phyloP scores from a whole-genome alignment of 2,888 invertebrate genomes.

The Tetrapedia diversipes region DNA sequence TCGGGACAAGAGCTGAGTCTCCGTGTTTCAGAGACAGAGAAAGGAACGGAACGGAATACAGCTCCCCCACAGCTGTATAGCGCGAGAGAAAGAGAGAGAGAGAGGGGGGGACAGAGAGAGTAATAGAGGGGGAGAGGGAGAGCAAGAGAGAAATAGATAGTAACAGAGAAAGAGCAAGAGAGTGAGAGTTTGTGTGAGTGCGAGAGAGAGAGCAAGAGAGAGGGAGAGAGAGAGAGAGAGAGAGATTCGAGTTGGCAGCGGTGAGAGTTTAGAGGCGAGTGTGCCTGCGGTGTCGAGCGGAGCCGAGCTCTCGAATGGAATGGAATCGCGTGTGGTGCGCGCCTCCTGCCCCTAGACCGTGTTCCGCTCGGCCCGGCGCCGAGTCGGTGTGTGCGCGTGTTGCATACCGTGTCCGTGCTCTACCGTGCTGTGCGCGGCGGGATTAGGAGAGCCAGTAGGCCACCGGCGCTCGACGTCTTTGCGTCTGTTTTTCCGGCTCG shows the following conservation, averaged over 20 bases:
- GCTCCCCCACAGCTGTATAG: too few species aligned
- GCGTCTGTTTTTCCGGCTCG: conserved; percentile 73
- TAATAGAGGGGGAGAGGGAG: conserved; percentile 30
- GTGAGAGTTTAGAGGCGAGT: conserved; percentile 57
- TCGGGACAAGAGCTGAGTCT: conserved; percentile 39
- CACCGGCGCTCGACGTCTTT: conserved; percentile 80
- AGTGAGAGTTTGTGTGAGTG: conserved; percentile 48
- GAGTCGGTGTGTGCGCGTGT: conserved; percentile 38
- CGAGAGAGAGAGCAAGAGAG: conserved; percentile 38
- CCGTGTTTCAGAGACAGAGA: conserved; percentile 30
- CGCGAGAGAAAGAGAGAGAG: conserved; percentile 31
- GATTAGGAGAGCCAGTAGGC: conserved; percentile 79
- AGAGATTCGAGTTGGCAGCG: conserved; percentile 28
- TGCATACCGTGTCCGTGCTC: conserved; percentile 51
- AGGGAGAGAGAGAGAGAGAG: conserved; percentile 30
- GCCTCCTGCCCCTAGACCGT: conserved; percentile 27
- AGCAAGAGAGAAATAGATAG: conserved; percentile 29
- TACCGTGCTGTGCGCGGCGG: conserved; percentile 49
- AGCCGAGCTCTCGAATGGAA: conserved; percentile 64
- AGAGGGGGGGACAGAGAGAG: conserved; percentile 29
- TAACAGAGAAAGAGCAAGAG: conserved; percentile 30
- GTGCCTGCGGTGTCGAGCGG: too few species aligned
- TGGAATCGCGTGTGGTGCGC: conserved; percentile 60
- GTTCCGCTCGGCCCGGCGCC: conserved; percentile 19
- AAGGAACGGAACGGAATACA: conserved; percentile 29